These are phyloP conservation scores for Nudaria mundana DNA, from an alignment of 2,888 invertebrate genomes.

Conservation along the genomic window DNA sequence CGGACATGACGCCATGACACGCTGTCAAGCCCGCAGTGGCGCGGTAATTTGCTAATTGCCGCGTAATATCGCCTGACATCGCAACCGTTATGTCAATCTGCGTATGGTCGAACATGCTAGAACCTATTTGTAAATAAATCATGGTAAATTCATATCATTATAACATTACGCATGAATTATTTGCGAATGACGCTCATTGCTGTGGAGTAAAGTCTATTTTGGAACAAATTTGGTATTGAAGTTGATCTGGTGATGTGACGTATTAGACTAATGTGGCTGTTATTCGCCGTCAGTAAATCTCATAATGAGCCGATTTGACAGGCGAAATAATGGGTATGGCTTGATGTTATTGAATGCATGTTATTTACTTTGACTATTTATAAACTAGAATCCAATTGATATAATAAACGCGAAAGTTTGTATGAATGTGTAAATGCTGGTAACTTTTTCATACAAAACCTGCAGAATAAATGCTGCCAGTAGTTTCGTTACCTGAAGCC, in stretches of 20 bases:
- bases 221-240: constrained; percentile 20
- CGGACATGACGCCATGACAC: constrained; percentile 32
- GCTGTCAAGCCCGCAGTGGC: constrained; percentile 31
- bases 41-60: constrained; percentile 69
- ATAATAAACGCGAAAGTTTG: no score
- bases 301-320: constrained; percentile 57
- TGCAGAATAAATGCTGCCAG: no score
- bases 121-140: constrained; percentile 1
- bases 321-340: constrained; percentile 42
- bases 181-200: constrained; percentile 36
- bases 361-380: constrained; percentile 1
- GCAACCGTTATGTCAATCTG: constrained; percentile 4
- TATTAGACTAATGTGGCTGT: constrained; percentile 40
- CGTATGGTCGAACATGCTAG: constrained; percentile 3
- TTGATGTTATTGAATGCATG: constrained; percentile 23
- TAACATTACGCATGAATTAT: constrained; percentile 34
- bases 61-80: constrained; percentile 22
- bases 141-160: constrained; percentile 51
- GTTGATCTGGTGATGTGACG: constrained; percentile 38
- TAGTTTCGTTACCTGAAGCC: no score
- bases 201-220: constrained; percentile 38
- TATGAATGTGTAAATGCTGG: no score
- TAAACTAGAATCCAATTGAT: no score
- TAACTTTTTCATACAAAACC: no score
- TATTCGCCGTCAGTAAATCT: constrained; percentile 46